Conservation (phyloP, 1,140 invertebrate genomes). For the Zaprionus tsacasi region DNA sequence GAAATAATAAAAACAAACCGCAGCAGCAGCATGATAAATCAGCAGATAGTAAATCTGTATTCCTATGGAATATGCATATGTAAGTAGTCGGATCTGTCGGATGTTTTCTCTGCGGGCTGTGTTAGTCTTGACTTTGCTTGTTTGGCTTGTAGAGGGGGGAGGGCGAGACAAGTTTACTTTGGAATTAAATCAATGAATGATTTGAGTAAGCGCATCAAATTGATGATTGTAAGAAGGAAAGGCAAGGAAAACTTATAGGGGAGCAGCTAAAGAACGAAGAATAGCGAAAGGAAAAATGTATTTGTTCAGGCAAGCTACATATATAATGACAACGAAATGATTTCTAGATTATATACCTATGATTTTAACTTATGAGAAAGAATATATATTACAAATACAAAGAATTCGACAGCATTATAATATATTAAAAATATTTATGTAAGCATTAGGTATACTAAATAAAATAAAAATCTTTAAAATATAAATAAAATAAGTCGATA, state of each 20-base stretch:
- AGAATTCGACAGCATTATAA: too few relatives aligned
- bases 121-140: constrained; percentile 29
- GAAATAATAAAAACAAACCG: constrained; percentile 34
- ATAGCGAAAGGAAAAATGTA: too few relatives aligned
- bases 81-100: constrained; percentile 24
- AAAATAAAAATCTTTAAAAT: too few relatives aligned
- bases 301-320: background rate
- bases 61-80: constrained; percentile 61
- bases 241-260: background rate
- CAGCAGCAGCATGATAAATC: constrained; percentile 24
- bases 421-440: too few relatives aligned
- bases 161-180: constrained; percentile 16
- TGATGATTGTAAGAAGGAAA: background rate
- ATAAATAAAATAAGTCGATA: too few relatives aligned
- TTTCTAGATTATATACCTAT: too few relatives aligned
- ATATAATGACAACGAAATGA: background rate
- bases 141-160: too few relatives aligned
- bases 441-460: too few relatives aligned
- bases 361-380: too few relatives aligned
- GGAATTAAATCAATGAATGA: constrained; percentile 31
- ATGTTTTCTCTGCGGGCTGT: constrained; percentile 11
- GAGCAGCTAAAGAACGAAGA: background rate
- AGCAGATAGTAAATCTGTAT: constrained; percentile 60
- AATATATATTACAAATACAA: too few relatives aligned
- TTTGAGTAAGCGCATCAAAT: background rate